phyloP scores from a whole-genome alignment of 37 sponge, comb jelly and placozoan genomes.

The Ianthella basta region DNA sequence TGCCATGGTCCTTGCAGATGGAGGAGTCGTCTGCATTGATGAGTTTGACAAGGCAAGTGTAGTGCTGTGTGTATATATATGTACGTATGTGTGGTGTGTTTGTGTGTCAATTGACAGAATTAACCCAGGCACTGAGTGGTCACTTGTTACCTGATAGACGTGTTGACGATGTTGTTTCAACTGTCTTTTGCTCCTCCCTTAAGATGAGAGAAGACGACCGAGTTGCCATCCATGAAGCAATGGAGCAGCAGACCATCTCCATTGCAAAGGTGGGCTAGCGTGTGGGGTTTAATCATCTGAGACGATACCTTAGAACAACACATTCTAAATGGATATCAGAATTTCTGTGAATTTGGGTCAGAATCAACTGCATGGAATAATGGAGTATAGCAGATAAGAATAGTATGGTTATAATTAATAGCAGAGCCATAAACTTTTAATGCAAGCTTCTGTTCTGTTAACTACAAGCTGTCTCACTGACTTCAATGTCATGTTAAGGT shows the following conservation, averaged over 20 bases:
- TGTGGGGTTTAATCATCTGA: background rate
- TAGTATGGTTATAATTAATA: too few species aligned
- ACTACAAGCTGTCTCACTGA: too few species aligned
- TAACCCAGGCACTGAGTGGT: too few species aligned
- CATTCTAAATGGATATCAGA: too few species aligned
- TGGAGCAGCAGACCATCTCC: slow-evolving; percentile 99
- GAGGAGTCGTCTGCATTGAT: slow-evolving; percentile 99
- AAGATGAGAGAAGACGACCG: slow-evolving; percentile 99
- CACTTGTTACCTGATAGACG: too few species aligned
- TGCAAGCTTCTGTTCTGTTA: too few species aligned
- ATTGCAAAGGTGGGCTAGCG: slow-evolving; percentile 91
- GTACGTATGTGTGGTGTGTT: too few species aligned
- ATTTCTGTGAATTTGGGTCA: background rate
- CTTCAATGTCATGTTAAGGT: too few species aligned
- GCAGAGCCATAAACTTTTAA: too few species aligned
- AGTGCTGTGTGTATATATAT: background rate
- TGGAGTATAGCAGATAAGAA: background rate
- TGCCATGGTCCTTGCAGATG: slow-evolving; percentile 99
- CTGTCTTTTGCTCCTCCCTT: background rate
- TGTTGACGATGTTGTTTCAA: too few species aligned
- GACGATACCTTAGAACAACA: too few species aligned
- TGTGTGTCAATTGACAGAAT: too few species aligned
- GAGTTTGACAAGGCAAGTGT: slow-evolving; percentile 97
- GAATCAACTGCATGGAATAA: background rate
- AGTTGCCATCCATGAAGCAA: slow-evolving; percentile 99